phyloP scores from a whole-genome alignment of 2,797 vertebrate species.

The Xerus rutilus region DNA sequence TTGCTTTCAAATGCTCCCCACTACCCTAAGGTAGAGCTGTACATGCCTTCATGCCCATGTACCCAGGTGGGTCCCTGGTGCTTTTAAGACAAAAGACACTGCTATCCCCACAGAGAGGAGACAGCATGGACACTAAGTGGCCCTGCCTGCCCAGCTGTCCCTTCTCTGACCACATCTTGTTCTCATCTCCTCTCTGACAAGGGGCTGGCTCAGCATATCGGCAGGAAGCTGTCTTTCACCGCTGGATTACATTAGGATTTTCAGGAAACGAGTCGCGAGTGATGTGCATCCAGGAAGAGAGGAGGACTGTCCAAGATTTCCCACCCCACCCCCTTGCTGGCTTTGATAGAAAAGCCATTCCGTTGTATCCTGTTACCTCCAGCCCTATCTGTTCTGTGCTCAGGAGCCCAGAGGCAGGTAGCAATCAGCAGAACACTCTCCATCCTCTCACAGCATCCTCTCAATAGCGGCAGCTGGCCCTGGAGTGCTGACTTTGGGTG shows the following conservation, averaged over 20 bases:
- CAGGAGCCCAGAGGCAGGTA: neutral
- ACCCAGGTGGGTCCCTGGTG: neutral
- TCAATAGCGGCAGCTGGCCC: neutral
- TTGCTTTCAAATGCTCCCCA: conserved; percentile 27
- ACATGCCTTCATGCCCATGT: neutral
- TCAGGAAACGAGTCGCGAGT: conserved; percentile 83
- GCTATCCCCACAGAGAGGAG: neutral
- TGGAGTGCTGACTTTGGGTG: neutral
- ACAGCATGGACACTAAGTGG: neutral
- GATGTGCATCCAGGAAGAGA: conserved; percentile 79
- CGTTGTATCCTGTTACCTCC: neutral
- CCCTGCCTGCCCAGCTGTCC: neutral
- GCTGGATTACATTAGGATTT: conserved; percentile 77
- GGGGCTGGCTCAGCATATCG: conserved; percentile 81
- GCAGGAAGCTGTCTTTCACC: conserved; percentile 83
- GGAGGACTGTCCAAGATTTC: conserved; percentile 52
- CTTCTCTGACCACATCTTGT: conserved; percentile 72
- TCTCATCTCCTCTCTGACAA: conserved; percentile 75
- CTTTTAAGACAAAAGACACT: neutral
- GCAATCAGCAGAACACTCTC: neutral
- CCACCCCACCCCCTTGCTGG: conserved; percentile 61
- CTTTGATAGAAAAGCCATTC: conserved; percentile 35
- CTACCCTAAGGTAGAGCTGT: neutral
- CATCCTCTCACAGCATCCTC: neutral
- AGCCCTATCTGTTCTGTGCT: neutral